These are phyloP conservation scores for Diadumene lineata DNA, from an alignment of 92 coral and sea anemone species.

Conservation along the genomic window DNA sequence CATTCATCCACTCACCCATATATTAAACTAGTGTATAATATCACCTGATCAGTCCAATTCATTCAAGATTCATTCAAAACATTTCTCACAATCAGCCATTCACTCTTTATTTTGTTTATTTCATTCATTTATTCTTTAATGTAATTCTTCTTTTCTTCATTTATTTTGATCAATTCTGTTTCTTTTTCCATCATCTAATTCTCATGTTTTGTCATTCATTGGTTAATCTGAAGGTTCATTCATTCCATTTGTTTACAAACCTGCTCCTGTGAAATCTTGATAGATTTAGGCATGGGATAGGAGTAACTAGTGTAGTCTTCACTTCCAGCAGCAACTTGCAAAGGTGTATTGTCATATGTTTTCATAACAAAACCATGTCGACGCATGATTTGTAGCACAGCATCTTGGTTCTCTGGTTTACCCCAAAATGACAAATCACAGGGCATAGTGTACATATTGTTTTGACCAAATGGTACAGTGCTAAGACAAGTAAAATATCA, in stretches of 20 bases:
- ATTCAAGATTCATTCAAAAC: neutral
- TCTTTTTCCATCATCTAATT: too few species aligned
- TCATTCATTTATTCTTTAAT: neutral
- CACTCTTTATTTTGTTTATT: neutral
- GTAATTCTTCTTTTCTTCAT: neutral
- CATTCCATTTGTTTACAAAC: constrained; percentile 5
- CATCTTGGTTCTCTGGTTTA: constrained; percentile 61
- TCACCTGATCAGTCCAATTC: neutral
- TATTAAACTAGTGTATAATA: neutral
- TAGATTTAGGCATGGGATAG: constrained; percentile 57
- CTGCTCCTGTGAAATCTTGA: constrained; percentile 70
- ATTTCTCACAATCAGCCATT: neutral
- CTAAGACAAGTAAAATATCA: constrained; percentile 32
- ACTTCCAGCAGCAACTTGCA: neutral
- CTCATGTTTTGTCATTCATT: too few species aligned
- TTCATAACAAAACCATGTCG: constrained; percentile 55
- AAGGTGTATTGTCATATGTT: constrained; percentile 12
- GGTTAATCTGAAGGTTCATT: too few species aligned
- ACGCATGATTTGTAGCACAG: constrained; percentile 67
- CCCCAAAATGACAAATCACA: constrained; percentile 87
- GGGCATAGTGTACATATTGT: constrained; percentile 76
- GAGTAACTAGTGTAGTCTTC: constrained; percentile 22
- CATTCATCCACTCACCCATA: neutral
- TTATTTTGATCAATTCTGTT: too few species aligned
- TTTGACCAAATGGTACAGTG: constrained; percentile 76